Conservation (phyloP, 2,888 invertebrate genomes). For the Augochlorella aurata region DNA sequence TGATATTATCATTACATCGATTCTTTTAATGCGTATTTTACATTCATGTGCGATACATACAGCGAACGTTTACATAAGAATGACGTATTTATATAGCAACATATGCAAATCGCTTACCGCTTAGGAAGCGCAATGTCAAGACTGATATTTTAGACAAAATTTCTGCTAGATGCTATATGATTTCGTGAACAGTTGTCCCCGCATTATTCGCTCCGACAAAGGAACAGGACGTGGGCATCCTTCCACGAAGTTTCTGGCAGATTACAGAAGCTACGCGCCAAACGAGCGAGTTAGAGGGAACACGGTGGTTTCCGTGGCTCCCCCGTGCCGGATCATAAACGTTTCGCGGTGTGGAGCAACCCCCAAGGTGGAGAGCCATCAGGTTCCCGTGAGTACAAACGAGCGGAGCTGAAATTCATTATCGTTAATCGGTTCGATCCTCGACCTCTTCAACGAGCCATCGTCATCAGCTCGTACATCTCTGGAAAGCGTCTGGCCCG, state of each 20-base stretch:
- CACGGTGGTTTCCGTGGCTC: neutral
- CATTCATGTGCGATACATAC: too few species aligned
- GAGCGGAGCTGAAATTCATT: conserved; percentile 47
- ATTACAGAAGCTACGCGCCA: neutral
- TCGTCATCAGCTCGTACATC: conserved; percentile 56
- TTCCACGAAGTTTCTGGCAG: neutral
- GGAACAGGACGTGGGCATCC: neutral
- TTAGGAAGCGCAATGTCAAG: too few species aligned
- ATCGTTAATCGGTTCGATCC: conserved; percentile 52
- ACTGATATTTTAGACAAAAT: too few species aligned
- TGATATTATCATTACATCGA: too few species aligned
- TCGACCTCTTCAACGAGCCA: conserved; percentile 51
- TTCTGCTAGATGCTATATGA: neutral
- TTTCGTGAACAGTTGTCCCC: neutral
- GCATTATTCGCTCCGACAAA: neutral
- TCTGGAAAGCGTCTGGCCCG: conserved; percentile 32
- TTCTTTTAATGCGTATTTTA: too few species aligned
- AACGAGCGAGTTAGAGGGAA: neutral
- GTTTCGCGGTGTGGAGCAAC: conserved; percentile 2
- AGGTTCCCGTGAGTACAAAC: conserved; percentile 33
- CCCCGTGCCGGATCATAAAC: neutral
- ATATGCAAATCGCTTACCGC: too few species aligned
- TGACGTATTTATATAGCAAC: too few species aligned
- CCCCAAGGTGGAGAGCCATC: conserved; percentile 9
- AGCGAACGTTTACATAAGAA: too few species aligned